Base-by-base conservation (phyloP, 2,113 vertebrate genomes). In the Vimba vimba region DNA sequence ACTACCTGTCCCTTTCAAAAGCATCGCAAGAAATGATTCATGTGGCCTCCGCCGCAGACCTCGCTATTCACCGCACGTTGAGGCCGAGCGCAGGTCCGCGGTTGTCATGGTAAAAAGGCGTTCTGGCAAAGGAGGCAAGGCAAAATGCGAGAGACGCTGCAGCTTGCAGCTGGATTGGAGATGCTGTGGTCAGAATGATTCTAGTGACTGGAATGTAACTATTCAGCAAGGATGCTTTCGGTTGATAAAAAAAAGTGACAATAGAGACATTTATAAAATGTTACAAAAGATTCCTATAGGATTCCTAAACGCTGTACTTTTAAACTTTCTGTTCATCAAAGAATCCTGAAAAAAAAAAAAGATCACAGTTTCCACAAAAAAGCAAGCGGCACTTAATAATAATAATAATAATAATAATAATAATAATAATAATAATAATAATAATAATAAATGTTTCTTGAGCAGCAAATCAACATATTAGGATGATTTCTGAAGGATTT, bases 61-160 rank as follows among this genome's bases (percentile, higher is more conserved):
- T 89, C 83, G 12, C 88, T 89, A 87, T 89, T 87, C 86, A 59
- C n/a, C 73, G 81, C 88, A 85, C 86, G 83, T 74, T 89, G 57
- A 30, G 66, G 79, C 71, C 33, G 39, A 86, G 79, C 84, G 17
- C 79, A 64, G 86, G 69, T 66, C 81, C 52, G 77, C 62, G 62
- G 88, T 89, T 89, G 88, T 89, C 88, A 89, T 87, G 88, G 88
- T 87, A 85, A 89, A 89, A 89, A 64, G 79, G 64, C 30, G 82
- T 57, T 84, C 55, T 60, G 59, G 81, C n/a, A 45, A 43, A 59
- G 13, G 50, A 85, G 27, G 45, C 25, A 52, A 13, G 75, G 85
- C 74, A 79, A 55, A 66, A 64, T 17, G 36, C 19, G 19, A 55
- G 33, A 71, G 76, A 50, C 17, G 10, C 57, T n/a, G 25, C 71